Conservation (phyloP, 2,797 vertebrate genomes). For the Avahi laniger region DNA sequence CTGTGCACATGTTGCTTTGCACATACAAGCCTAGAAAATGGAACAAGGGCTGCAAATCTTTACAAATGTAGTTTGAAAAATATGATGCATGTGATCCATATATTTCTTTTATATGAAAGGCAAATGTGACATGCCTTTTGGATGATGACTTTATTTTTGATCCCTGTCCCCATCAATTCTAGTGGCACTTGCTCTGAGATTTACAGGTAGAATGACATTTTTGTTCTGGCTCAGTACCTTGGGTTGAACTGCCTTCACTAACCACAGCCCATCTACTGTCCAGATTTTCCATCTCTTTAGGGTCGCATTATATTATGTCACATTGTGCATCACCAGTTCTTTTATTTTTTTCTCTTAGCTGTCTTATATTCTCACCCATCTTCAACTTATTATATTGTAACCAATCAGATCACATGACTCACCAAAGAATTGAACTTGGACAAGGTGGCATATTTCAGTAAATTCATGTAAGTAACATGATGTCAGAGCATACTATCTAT, state of each 20-base stretch:
- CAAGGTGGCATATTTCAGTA: not conserved
- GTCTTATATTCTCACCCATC: not conserved
- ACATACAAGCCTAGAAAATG: not conserved
- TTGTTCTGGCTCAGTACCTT: not conserved
- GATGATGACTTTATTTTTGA: constrained; percentile 22
- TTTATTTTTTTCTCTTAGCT: not conserved
- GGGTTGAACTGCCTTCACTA: not conserved
- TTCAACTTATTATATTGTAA: not conserved
- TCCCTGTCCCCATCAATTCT: not conserved
- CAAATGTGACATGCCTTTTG: not conserved
- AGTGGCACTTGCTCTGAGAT: not conserved
- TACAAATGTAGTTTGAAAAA: not conserved
- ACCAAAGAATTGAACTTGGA: not conserved
- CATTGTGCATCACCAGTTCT: not conserved
- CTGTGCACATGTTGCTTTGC: not conserved
- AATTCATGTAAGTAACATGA: not conserved
- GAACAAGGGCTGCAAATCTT: not conserved
- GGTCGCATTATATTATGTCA: not conserved
- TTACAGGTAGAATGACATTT: constrained; percentile 33
- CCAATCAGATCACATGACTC: not conserved
- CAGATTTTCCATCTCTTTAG: constrained; percentile 23
- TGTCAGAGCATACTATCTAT: not conserved
- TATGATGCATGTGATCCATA: not conserved
- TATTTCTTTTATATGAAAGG: not conserved
- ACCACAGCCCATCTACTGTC: not conserved